Evolutionary conservation across 1,140 invertebrate genomes (phyloP).

Genomic region (Stenopsyche tienmushanensis): DNA sequence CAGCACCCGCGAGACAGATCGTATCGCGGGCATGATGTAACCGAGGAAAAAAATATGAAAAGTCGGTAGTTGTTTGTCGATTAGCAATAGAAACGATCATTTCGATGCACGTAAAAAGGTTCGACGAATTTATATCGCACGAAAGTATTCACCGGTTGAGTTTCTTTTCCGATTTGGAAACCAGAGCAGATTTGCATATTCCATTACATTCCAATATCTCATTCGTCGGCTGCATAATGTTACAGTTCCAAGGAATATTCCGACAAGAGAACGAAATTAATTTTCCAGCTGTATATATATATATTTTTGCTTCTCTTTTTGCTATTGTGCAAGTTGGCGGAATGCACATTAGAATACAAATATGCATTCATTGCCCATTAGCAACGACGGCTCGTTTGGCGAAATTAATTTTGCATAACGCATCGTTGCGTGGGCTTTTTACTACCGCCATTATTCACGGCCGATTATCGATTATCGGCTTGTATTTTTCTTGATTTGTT

Average conservation of each 20-base stretch:
- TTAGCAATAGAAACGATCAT: neutral
- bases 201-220: conserved; percentile 42
- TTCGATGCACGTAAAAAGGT: neutral
- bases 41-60: too few species aligned
- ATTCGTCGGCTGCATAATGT: conserved; percentile 38
- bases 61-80: too few species aligned
- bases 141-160: conserved; percentile 15
- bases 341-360: too few species aligned
- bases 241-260: conserved; percentile 30
- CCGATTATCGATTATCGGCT: too few species aligned
- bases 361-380: too few species aligned
- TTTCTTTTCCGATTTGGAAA: conserved; percentile 41
- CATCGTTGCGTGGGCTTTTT: neutral
- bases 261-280: conserved; percentile 32
- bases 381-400: neutral
- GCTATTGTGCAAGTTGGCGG: conserved; percentile 19
- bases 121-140: neutral
- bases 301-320: conserved; percentile 17
- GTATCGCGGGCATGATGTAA: too few species aligned
- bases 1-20: too few species aligned
- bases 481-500: too few species aligned
- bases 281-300: conserved; percentile 22
- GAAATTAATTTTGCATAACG: neutral
- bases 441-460: neutral
- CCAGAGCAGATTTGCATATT: conserved; percentile 41